Conservation (phyloP, 30 jellyfish, hydroid and myxozoan species). For the Hydra vulgaris region DNA sequence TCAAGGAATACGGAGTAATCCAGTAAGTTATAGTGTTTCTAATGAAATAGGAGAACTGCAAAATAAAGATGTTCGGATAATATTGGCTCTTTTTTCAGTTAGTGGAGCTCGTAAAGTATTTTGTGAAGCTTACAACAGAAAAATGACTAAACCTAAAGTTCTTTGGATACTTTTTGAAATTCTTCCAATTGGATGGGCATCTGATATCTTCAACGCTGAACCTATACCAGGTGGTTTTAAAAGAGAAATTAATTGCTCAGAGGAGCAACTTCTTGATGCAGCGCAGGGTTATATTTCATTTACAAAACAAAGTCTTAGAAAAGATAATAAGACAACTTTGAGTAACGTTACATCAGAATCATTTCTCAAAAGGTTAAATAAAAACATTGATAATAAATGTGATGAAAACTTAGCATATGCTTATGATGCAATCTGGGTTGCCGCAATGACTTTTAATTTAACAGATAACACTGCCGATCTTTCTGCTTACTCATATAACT, state of each 20-base stretch:
- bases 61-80: slow-evolving; percentile 18
- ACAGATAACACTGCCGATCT: not conserved
- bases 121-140: slow-evolving; percentile 32
- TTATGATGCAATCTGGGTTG: slow-evolving; percentile 27
- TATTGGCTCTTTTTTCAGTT: slow-evolving; percentile 14
- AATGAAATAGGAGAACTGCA: slow-evolving; percentile 16
- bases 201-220: slow-evolving; percentile 15
- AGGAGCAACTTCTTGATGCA: slow-evolving; percentile 10
- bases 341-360: slow-evolving; percentile 8
- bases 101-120: slow-evolving; percentile 26
- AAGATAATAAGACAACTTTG: slow-evolving; percentile 9
- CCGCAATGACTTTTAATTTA: not conserved
- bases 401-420: slow-evolving; percentile 26
- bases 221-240: not conserved
- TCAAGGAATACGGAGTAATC: slow-evolving; percentile 28
- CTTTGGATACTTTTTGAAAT: slow-evolving; percentile 27
- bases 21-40: slow-evolving; percentile 17
- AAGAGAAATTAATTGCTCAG: slow-evolving; percentile 25
- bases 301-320: slow-evolving; percentile 23
- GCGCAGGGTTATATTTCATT: slow-evolving; percentile 22
- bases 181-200: slow-evolving; percentile 30
- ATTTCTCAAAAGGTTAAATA: slow-evolving; percentile 4
- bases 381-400: slow-evolving; percentile 19
- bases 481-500: not conserved
- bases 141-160: slow-evolving; percentile 26